These are phyloP conservation scores for Sesamia inferens DNA, from an alignment of 2,888 invertebrate genomes.

Conservation along the genomic window DNA sequence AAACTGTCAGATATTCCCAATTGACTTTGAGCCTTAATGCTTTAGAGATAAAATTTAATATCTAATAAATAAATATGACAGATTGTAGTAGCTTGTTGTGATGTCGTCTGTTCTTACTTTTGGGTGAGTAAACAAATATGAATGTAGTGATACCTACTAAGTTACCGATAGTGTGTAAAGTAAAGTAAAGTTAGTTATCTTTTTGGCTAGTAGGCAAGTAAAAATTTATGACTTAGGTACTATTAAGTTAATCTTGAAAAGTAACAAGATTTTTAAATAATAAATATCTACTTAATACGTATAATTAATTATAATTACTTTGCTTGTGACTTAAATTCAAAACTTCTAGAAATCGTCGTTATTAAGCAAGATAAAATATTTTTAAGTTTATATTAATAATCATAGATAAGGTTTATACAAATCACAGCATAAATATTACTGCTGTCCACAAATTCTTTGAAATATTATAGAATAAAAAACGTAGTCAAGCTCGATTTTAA, in stretches of 20 bases:
- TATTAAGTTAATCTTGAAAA: background rate
- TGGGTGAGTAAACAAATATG: background rate
- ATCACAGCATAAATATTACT: background rate
- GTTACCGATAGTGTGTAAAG: background rate
- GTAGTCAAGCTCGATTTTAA: conserved; percentile 38
- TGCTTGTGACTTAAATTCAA: background rate
- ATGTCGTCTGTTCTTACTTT: background rate
- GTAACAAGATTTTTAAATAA: background rate
- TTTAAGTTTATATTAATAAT: background rate
- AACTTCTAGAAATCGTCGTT: background rate
- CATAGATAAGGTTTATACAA: background rate
- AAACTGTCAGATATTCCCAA: too few species aligned
- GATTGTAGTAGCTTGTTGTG: too few species aligned
- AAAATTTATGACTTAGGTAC: background rate
- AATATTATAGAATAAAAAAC: background rate
- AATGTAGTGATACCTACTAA: background rate
- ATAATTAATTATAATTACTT: too few species aligned
- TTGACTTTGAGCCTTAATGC: too few species aligned
- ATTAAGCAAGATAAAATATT: background rate
- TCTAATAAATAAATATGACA: too few species aligned
- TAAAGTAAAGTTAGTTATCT: background rate
- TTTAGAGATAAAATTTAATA: too few species aligned
- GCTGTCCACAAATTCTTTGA: background rate
- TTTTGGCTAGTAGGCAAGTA: background rate
- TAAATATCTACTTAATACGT: background rate